Conservation (phyloP, 2,113 vertebrate species). For the Phaethornis superciliosus region DNA sequence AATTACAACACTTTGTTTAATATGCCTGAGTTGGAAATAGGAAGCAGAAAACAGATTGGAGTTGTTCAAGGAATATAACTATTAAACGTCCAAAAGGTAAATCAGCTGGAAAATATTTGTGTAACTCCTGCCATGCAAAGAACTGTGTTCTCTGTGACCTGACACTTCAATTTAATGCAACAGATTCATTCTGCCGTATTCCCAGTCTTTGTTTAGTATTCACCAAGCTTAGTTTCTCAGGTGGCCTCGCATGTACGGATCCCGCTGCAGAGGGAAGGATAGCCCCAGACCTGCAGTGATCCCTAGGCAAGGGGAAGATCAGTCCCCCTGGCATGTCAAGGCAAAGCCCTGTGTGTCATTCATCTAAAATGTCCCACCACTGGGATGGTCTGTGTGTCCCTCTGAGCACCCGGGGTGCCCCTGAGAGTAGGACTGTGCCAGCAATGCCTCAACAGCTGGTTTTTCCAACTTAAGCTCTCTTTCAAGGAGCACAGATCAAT, state of each 20-base stretch:
- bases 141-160: not conserved
- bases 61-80: not conserved
- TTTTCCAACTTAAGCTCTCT: not conserved
- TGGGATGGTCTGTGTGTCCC: rapidly evolving
- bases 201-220: not conserved
- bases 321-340: rapidly evolving
- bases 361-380: not conserved
- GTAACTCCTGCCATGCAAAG: not conserved
- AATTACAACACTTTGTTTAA: not conserved
- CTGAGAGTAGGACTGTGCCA: not conserved
- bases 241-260: not conserved
- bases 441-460: not conserved
- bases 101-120: not conserved
- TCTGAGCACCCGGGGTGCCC: not conserved
- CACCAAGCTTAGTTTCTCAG: not conserved
- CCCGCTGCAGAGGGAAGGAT: not conserved
- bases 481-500: not conserved
- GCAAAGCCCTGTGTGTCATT: too few species aligned
- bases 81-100: not conserved
- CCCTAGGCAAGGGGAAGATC: not conserved
- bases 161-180: not conserved
- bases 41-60: not conserved
- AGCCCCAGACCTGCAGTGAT: not conserved
- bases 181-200: not conserved
- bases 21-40: not conserved